Evolutionary conservation across 2,113 vertebrate genomes (phyloP).

Genomic region (Phocoena phocoena): DNA sequence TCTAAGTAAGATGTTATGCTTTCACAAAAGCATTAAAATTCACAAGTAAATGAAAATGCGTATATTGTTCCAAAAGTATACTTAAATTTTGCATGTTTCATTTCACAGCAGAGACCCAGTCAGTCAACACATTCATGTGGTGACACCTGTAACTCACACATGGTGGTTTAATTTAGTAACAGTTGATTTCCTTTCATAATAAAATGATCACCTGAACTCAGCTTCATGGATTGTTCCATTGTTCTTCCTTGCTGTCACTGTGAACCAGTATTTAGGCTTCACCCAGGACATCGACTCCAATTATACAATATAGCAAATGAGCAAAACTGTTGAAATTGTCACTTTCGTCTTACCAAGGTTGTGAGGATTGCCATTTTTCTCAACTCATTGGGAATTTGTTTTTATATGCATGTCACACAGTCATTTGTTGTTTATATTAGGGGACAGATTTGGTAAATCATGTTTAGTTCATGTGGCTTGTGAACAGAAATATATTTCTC

Average conservation of each 20-base stretch:
- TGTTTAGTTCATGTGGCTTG: neutral
- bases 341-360: neutral
- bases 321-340: neutral
- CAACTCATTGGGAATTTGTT: neutral
- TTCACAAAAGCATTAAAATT: slow-evolving; percentile 26
- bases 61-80: slow-evolving; percentile 10
- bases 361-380: neutral
- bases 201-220: neutral
- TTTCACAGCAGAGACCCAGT: neutral
- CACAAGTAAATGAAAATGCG: slow-evolving; percentile 9
- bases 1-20: slow-evolving; percentile 16
- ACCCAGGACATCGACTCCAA: neutral
- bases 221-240: neutral
- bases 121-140: neutral
- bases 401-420: neutral
- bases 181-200: slow-evolving; percentile 45
- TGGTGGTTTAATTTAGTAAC: slow-evolving; percentile 34
- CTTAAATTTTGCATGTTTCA: neutral
- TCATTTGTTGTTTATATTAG: neutral
- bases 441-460: neutral
- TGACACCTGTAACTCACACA: slow-evolving; percentile 39
- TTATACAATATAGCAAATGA: neutral
- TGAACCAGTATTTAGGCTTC: neutral
- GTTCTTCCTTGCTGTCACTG: neutral
- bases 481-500: neutral